Base-by-base conservation (phyloP, 2,888 invertebrate species). In the Cheilosia variabilis region DNA sequence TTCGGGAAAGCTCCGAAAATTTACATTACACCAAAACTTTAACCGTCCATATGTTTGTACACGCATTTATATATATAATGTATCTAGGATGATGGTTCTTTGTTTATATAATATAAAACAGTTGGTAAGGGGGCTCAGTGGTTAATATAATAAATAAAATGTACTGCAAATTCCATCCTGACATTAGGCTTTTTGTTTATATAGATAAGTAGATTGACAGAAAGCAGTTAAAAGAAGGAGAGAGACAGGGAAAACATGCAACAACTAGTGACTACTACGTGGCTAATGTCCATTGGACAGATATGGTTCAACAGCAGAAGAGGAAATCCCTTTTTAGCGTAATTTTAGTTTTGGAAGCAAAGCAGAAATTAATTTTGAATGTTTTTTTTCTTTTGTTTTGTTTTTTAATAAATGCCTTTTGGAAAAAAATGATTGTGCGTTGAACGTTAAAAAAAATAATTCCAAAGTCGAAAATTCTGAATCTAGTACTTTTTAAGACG, bases 51-150 rank as follows among this genome's bases (percentile, higher is more conserved):
- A 87, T 87, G 72, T 89, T 89, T 90, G 90, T 90, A 91, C 91
- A 91, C 91, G 91, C 91, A 91, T 87, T 91, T 91, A 91, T 91
- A 91, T 91, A 91, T 91, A 91, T 91, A 91, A 91, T 91, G 91
- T 90, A 89, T 90, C 90, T 90, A 89, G 91, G 89, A 87, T 87
- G 87, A 81, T 78, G 88, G 82, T 87, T 87, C 71, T 58, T 41
- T 65, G 13, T 45, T 58, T 55, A 62, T 57, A 24, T 65, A 62
- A 73, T 27, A 27, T 27, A 31, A 31, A 41, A 55, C 65, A 58
- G 15, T 17, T 60, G 72, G 27, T 58, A 65, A 66, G 55, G 50
- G 58, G 45, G 27, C 52, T 72, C 41, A 72, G 50, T 65, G 80
- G 86, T 86, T 86, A 86, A 81, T 75, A 62, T 55, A 58, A 41